Percentiles rank a stretch among this genome's conserved stretches.
Conservation (phyloP, 1,140 invertebrate species). For the Wiebesia pumilae region DNA sequence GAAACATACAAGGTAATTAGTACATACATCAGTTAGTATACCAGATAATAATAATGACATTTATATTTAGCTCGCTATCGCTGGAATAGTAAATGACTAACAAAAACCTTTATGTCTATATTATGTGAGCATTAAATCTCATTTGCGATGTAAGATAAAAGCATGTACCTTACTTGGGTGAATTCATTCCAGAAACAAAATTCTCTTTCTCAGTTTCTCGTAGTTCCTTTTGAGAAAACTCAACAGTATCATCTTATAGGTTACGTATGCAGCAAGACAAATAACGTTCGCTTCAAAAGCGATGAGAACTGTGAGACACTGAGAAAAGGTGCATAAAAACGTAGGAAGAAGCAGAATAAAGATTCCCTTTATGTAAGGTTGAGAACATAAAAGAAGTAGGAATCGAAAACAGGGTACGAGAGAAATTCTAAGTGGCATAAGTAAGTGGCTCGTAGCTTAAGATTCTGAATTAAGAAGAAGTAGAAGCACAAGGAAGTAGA, state of each 20-base stretch:
- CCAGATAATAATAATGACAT: too few species aligned
- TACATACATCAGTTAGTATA: too few species aligned
- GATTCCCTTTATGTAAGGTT: neutral
- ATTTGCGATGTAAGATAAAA: neutral
- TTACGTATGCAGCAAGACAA: constrained; percentile 16
- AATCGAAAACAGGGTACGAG: neutral
- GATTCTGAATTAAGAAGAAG: constrained; percentile 34
- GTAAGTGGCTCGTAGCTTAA: constrained; percentile 25
- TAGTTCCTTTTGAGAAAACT: neutral
- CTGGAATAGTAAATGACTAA: constrained; percentile 30
- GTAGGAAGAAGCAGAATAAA: neutral
- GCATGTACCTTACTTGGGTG: neutral
- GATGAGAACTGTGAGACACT: neutral
- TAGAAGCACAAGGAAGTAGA: neutral
- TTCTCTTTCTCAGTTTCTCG: neutral
- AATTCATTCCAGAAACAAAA: constrained; percentile 2
- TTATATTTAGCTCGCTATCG: neutral
- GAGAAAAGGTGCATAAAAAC: constrained; percentile 3
- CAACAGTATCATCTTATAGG: constrained; percentile 3
- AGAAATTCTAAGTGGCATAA: constrained; percentile 23
- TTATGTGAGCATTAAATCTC: constrained; percentile 29
- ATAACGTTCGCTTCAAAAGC: constrained; percentile 36
- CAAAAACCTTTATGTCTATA: constrained; percentile 3
- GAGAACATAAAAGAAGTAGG: neutral
- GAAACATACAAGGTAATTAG: too few species aligned